phyloP scores from a whole-genome alignment of 53 echinoderm and acorn worm species.

The Crossaster papposus region DNA sequence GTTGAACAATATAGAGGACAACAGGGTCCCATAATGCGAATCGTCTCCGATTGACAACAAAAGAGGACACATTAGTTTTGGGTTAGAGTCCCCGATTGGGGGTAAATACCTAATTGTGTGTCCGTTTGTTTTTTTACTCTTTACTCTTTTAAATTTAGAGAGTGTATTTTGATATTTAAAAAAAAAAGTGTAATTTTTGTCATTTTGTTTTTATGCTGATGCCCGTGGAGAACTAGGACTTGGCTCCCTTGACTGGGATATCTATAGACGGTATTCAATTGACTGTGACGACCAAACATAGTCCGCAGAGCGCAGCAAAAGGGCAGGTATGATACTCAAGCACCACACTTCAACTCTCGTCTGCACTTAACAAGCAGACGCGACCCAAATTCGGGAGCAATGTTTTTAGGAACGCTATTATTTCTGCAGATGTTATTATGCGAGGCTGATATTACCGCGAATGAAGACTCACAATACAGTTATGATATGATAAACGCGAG shows the following conservation, averaged over 20 bases:
- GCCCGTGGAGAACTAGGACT: background rate
- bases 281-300: background rate
- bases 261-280: background rate
- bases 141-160: no score
- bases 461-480: background rate
- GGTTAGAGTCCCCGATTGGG: no score
- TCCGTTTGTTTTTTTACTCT: no score
- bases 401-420: slow-evolving; percentile 7
- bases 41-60: no score
- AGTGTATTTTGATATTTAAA: background rate
- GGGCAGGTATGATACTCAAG: slow-evolving; percentile 4
- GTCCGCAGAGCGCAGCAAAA: slow-evolving; percentile 16
- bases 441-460: background rate
- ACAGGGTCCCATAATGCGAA: no score
- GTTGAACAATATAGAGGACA: no score
- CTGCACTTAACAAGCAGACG: slow-evolving; percentile 34
- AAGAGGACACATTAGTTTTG: no score
- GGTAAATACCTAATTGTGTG: no score
- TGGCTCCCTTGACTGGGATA: background rate
- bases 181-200: background rate
- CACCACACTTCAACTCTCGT: slow-evolving; percentile 23
- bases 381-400: background rate
- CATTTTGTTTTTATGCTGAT: background rate
- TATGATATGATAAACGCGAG: background rate
- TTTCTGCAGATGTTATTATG: background rate